Evolutionary conservation across 2,797 vertebrate genomes (phyloP).

Genomic region (Mallotus villosus): DNA sequence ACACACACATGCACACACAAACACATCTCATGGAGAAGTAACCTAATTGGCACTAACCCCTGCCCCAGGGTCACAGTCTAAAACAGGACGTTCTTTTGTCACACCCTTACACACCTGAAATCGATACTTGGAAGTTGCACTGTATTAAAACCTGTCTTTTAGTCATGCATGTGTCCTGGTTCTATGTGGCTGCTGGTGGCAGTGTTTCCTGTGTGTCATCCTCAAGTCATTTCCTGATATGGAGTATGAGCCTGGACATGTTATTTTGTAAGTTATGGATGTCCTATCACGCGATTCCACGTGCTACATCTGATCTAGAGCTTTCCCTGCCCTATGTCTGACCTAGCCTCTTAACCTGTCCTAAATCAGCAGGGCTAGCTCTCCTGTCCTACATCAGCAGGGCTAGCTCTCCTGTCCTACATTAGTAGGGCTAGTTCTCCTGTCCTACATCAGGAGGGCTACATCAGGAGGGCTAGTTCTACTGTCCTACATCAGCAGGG

Average conservation of each 20-base stretch:
- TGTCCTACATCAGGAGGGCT: too few relatives aligned
- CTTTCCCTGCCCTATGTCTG: too few relatives aligned
- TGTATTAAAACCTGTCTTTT: neutral
- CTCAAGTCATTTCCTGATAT: slow-evolving; percentile 8
- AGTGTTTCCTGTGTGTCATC: neutral
- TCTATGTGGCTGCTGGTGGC: neutral
- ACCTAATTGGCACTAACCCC: neutral
- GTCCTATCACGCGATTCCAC: too few relatives aligned
- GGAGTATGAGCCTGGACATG: neutral
- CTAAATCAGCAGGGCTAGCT: too few relatives aligned
- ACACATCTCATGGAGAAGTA: slow-evolving; percentile 3
- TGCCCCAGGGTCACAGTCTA: neutral
- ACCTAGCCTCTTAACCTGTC: too few relatives aligned
- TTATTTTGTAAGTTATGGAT: too few relatives aligned
- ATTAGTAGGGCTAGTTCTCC: too few relatives aligned
- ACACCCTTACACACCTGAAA: neutral
- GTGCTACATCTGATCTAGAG: too few relatives aligned
- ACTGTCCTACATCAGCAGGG: too few relatives aligned
- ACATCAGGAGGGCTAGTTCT: too few relatives aligned
- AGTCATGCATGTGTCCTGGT: slow-evolving; percentile 2
- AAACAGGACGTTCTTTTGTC: neutral
- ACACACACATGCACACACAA: slow-evolving; percentile 3
- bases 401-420: too few relatives aligned
- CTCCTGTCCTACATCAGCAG: too few relatives aligned
- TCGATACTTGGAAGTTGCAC: neutral